Evolutionary conservation across 2,888 invertebrate genomes (phyloP).

Genomic region (Heliconius charithonia): DNA sequence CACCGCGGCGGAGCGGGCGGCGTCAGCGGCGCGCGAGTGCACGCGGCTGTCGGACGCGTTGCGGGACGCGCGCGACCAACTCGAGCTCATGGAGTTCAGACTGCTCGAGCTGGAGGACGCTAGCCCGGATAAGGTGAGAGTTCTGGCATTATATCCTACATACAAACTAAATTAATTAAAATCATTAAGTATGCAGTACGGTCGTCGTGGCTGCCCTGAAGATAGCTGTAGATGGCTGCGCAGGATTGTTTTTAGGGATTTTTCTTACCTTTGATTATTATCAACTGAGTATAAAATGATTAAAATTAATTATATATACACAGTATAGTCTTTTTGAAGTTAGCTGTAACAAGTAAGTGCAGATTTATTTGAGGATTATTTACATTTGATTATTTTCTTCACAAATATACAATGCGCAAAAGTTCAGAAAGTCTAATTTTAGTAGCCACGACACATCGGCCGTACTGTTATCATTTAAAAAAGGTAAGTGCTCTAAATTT

Average conservation of each 20-base stretch:
- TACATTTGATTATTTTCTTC: too few relatives aligned
- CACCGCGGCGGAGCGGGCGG: constrained; percentile 73
- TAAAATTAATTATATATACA: background rate
- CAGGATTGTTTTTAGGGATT: background rate
- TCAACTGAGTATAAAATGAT: background rate
- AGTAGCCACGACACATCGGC: background rate
- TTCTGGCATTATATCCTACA: background rate
- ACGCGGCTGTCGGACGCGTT: constrained; percentile 86
- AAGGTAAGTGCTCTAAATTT: constrained; percentile 59
- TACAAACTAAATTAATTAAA: background rate
- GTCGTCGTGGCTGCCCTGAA: background rate
- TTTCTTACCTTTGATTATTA: background rate
- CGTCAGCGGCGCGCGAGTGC: constrained; percentile 77
- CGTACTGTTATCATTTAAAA: constrained; percentile 49
- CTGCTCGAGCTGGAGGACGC: constrained; percentile 90
- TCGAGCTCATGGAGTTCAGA: constrained; percentile 91
- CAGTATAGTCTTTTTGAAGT: too few relatives aligned
- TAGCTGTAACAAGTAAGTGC: too few relatives aligned
- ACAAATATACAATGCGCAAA: too few relatives aligned
- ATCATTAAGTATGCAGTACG: background rate
- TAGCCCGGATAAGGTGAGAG: constrained; percentile 77
- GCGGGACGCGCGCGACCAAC: constrained; percentile 90
- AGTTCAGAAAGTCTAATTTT: background rate
- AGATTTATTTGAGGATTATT: too few relatives aligned
- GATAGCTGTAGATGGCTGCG: background rate